Conservation (phyloP, 64 coral and sea anemone genomes). For the Porites australiensis region DNA sequence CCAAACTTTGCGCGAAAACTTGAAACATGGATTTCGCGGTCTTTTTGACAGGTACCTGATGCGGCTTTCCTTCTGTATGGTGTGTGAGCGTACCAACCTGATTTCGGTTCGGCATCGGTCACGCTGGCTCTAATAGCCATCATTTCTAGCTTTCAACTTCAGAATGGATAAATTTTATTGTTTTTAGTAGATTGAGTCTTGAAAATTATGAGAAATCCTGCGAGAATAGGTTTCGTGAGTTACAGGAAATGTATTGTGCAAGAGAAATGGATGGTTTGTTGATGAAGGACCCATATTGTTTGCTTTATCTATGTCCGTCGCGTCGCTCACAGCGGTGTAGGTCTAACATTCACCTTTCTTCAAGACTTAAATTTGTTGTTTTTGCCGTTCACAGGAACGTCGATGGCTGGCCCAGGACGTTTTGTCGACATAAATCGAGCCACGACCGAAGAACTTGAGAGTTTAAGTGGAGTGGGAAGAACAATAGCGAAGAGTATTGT, state of each 20-base stretch:
- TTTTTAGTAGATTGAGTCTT: neutral
- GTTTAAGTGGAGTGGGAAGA: slow-evolving; percentile 86
- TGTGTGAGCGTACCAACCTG: neutral
- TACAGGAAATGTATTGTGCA: neutral
- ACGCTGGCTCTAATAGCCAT: neutral
- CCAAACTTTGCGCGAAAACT: neutral
- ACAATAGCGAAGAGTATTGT: slow-evolving; percentile 90
- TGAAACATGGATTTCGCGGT: slow-evolving; percentile 4
- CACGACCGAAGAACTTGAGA: slow-evolving; percentile 78
- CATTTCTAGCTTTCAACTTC: neutral
- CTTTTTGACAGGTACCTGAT: slow-evolving; percentile 35
- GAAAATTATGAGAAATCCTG: neutral
- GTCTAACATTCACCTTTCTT: neutral
- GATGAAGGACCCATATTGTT: neutral
- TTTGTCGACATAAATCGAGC: slow-evolving; percentile 89
- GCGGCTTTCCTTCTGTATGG: slow-evolving; percentile 31
- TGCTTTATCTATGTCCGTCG: neutral
- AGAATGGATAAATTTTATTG: neutral
- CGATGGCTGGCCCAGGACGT: slow-evolving; percentile 83
- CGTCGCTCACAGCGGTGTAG: neutral
- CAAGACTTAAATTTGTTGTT: neutral
- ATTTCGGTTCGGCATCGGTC: neutral
- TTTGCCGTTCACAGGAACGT: neutral
- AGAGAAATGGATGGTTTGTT: neutral
- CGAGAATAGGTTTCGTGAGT: slow-evolving; percentile 28